Conservation (phyloP, 2,113 vertebrate genomes). For the Ailuropoda melanoleuca region DNA sequence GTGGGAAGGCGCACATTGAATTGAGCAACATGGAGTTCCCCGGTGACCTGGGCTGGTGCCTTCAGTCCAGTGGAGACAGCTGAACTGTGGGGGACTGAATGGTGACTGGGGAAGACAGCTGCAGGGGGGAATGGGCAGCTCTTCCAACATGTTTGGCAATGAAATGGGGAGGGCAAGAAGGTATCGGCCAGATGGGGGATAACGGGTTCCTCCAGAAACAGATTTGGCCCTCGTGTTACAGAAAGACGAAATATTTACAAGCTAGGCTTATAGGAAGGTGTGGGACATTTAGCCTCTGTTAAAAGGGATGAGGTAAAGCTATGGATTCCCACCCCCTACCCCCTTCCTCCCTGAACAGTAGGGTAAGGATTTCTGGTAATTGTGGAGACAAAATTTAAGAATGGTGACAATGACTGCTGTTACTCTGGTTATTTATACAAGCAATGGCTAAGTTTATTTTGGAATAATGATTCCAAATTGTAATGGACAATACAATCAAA, state of each 20-base stretch:
- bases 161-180: background rate
- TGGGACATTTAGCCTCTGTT: background rate
- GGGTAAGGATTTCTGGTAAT: conserved; percentile 18
- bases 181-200: background rate
- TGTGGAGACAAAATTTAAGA: background rate
- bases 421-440: background rate
- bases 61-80: background rate
- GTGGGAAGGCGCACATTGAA: background rate
- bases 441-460: background rate
- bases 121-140: background rate
- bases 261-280: background rate
- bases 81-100: background rate
- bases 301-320: background rate
- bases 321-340: rapidly evolving
- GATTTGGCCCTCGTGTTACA: background rate
- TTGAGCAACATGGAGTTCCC: background rate
- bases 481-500: background rate
- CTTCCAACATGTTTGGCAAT: background rate
- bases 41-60: background rate
- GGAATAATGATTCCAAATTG: background rate
- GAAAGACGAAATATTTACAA: background rate
- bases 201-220: background rate
- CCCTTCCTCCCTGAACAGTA: background rate
- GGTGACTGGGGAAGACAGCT: background rate
- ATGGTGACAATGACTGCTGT: background rate